Evolutionary conservation across 2,888 invertebrate species (phyloP).

Genomic region (Papilio demoleus): DNA sequence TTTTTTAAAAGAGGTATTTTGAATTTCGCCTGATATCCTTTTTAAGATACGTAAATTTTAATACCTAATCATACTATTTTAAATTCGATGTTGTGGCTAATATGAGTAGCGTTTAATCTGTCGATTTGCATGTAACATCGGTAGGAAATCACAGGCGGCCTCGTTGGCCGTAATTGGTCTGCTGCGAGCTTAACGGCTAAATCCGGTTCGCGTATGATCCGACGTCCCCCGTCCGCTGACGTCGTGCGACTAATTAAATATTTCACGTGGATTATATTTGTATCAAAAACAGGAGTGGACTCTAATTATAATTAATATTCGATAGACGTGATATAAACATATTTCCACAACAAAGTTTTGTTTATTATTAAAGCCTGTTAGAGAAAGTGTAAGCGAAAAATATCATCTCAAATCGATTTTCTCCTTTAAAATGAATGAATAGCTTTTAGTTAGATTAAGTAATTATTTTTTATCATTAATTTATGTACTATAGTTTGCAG

Average conservation of each 20-base stretch:
- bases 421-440: too few relatives aligned
- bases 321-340: not conserved
- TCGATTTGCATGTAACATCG: conserved; percentile 46
- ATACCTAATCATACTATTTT: conserved; percentile 22
- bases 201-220: conserved; percentile 55
- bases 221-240: conserved; percentile 40
- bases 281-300: not conserved
- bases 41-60: not conserved
- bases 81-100: conserved; percentile 14
- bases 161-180: conserved; percentile 61
- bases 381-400: conserved; percentile 4
- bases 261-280: conserved; percentile 9
- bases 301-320: not conserved
- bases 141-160: conserved; percentile 52
- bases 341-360: not conserved
- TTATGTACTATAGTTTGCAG: too few relatives aligned
- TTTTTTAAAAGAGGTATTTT: not conserved
- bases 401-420: not conserved
- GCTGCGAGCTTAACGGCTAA: conserved; percentile 55
- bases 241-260: conserved; percentile 43
- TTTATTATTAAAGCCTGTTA: not conserved
- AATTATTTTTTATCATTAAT: too few relatives aligned
- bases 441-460: too few relatives aligned
- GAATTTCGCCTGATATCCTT: not conserved
- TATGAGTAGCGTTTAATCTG: conserved; percentile 45